Base-by-base conservation (phyloP, 2,113 vertebrate species). In the Gorsachius goisagi region DNA sequence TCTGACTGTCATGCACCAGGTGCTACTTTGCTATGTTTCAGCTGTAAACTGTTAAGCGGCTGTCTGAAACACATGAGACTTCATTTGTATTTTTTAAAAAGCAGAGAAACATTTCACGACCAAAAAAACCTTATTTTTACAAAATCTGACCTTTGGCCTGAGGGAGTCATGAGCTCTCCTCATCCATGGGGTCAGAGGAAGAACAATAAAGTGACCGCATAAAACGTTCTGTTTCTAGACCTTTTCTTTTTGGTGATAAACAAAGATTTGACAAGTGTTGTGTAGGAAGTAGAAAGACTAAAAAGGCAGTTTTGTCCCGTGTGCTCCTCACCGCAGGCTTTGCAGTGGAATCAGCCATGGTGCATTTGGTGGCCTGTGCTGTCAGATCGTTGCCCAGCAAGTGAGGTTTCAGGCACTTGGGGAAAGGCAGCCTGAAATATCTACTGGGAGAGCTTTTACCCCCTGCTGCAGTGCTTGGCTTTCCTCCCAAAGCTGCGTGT, bases 51-150 rank as follows among this genome's bases (percentile, higher is more conserved):
- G 1, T 50, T 74, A 68, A 23, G 16, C 20, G 12, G 4, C 33
- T 60, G 12, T 14, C 58, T 39, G 14, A 83, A 90, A 79, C 62
- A n/a, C 6, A 17, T 4, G 23, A 69, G 11, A 26, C 3, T 81
- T 39, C 5, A 24, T 39, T 2, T 41, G 33, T 41, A 17, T 9
- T 59, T 68, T 73, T 88, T 1, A 23, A 78, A 85, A 82, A 88
- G 4, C 22, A 39, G 20, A 69, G 2, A 53, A 80, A 41, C 0
- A 0, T 66, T 74, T 69, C 50, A 83, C 0, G 6, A 32, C 19
- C 62, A 56, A 45, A 19, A 73, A 82, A 68, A 87, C 9, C 4
- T 18, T 50, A 28, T 19, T 83, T 85, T 92, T 23, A 49, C 28
- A 68, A 71, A 93, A 79, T 35, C 15, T 72, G 19, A 69, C 39